Evolutionary conservation across 2,113 vertebrate species (phyloP).

Genomic region (Actenoides lindsayi): DNA sequence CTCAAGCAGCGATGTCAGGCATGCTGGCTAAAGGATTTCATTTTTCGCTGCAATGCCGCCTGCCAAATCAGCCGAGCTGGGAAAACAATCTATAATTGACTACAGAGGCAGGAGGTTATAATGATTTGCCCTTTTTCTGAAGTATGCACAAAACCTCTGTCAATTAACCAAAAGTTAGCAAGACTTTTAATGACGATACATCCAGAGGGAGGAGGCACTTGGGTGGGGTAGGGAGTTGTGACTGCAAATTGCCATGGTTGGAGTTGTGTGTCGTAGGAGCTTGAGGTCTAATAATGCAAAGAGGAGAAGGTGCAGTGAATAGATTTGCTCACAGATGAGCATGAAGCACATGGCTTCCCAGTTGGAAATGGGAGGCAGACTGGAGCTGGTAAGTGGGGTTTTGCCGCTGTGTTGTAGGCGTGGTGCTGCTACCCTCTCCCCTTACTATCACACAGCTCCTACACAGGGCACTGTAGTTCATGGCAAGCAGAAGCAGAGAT

Average conservation of each 20-base stretch:
- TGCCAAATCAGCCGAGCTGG: slow-evolving; percentile 59
- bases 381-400: background rate
- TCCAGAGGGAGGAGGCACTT: background rate
- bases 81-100: slow-evolving; percentile 67
- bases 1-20: slow-evolving; percentile 29
- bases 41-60: slow-evolving; percentile 41
- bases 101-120: slow-evolving; percentile 59
- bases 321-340: background rate
- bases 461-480: background rate
- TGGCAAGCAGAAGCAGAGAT: background rate
- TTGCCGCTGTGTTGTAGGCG: background rate
- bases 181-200: background rate
- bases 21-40: background rate
- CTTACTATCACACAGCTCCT: background rate
- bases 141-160: slow-evolving; percentile 28
- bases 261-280: background rate
- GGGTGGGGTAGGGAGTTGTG: background rate
- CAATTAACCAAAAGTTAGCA: slow-evolving; percentile 45
- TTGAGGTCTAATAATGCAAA: background rate
- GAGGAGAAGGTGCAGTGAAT: background rate
- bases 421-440: background rate
- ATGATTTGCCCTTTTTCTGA: slow-evolving; percentile 53
- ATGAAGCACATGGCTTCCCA: background rate
- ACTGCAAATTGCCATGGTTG: background rate
- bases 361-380: background rate